A percentile compares a stretch with the other conserved stretches of the same genome.
These are phyloP conservation scores for Ochlodes sylvanus DNA, from an alignment of 2,888 invertebrate genomes.

Conservation along the genomic window DNA sequence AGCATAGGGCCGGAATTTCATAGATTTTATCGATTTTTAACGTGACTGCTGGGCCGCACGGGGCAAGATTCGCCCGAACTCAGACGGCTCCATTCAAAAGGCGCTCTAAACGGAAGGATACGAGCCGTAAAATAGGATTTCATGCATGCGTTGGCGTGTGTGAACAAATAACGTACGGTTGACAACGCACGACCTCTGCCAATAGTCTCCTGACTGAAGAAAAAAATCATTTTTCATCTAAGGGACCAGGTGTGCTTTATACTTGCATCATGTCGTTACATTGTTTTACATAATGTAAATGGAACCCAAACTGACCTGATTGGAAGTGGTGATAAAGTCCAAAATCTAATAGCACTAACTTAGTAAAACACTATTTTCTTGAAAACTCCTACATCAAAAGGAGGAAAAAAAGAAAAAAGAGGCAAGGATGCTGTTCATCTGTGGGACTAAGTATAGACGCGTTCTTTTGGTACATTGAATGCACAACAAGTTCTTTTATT, in stretches of 20 bases:
- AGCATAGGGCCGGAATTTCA: constrained; percentile 22
- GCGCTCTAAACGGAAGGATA: constrained; percentile 78
- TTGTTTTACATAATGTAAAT: background rate
- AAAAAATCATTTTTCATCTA: constrained; percentile 58
- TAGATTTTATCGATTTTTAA: constrained; percentile 46
- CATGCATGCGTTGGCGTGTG: constrained; percentile 81
- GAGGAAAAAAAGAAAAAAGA: too few relatives aligned
- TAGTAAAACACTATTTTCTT: too few relatives aligned
- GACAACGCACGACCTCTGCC: constrained; percentile 78
- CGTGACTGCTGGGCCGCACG: constrained; percentile 56
- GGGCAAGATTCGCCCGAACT: constrained; percentile 71
- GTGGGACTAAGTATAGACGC: too few relatives aligned
- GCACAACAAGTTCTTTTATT: too few relatives aligned
- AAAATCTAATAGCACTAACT: too few relatives aligned
- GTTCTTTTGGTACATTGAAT: too few relatives aligned
- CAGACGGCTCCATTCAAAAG: constrained; percentile 78
- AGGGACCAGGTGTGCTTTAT: constrained; percentile 20
- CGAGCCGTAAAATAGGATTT: constrained; percentile 84
- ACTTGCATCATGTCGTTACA: background rate
- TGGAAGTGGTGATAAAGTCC: too few relatives aligned
- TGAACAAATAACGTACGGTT: constrained; percentile 81
- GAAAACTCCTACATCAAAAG: too few relatives aligned
- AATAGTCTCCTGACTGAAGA: constrained; percentile 61
- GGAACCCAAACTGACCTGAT: too few relatives aligned
- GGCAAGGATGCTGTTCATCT: too few relatives aligned